Evolutionary conservation across 2,113 vertebrate species (phyloP).

Genomic region (Mormoops blainvillei): DNA sequence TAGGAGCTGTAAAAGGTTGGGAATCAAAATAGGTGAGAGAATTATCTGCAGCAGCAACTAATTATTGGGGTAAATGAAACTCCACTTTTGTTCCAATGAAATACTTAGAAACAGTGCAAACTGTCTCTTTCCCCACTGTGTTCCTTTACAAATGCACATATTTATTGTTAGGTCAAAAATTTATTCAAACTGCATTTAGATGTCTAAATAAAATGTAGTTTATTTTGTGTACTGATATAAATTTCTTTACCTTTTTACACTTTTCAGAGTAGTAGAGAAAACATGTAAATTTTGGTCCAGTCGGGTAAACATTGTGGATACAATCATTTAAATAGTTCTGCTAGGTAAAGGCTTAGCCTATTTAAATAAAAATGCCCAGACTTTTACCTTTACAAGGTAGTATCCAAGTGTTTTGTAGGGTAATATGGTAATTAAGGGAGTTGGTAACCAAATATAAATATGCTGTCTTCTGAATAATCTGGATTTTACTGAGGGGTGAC

Average conservation of each 20-base stretch:
- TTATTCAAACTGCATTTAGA: not conserved
- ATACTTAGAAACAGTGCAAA: not conserved
- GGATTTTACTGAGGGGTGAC: not conserved
- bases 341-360: not conserved
- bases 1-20: not conserved
- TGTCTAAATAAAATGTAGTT: not conserved
- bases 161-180: not conserved
- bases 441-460: not conserved
- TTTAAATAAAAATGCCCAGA: not conserved
- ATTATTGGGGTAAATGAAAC: not conserved
- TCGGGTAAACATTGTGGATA: not conserved
- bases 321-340: not conserved
- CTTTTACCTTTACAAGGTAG: not conserved
- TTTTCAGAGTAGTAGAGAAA: not conserved
- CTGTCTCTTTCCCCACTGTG: not conserved
- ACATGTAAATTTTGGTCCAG: not conserved
- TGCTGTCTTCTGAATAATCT: not conserved
- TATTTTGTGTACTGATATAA: not conserved
- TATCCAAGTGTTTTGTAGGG: not conserved
- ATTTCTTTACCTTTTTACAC: not conserved
- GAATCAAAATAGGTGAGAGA: not conserved
- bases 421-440: not conserved
- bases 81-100: not conserved
- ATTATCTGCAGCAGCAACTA: not conserved
- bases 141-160: not conserved